These are phyloP conservation scores for Neolamprologus sp. DNA, from an alignment of 2,113 vertebrate genomes.

Conservation along the genomic window DNA sequence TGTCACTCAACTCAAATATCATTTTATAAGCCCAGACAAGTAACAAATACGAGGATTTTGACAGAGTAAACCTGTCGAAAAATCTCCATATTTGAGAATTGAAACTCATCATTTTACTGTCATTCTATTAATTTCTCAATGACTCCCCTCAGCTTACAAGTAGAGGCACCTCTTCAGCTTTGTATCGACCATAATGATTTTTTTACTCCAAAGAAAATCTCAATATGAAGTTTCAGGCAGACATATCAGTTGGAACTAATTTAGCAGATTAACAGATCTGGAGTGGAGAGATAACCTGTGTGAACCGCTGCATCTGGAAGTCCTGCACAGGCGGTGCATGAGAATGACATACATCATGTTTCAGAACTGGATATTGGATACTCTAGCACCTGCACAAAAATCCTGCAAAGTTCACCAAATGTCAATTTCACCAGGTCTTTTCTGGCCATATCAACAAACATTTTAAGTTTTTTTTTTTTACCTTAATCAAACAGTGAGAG, in stretches of 20 bases:
- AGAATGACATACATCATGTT: neutral
- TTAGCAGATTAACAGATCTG: neutral
- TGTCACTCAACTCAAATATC: neutral
- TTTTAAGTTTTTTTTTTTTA: rapidly evolving
- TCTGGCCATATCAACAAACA: neutral
- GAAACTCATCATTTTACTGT: neutral
- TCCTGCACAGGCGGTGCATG: neutral
- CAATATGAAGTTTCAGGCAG: neutral
- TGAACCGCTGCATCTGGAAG: neutral
- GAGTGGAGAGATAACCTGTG: neutral
- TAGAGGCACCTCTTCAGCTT: neutral
- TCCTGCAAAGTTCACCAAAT: neutral
- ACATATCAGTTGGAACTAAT: neutral
- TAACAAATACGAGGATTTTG: neutral
- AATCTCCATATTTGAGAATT: neutral
- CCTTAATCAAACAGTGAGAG: rapidly evolving
- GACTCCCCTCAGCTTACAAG: rapidly evolving
- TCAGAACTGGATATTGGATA: rapidly evolving
- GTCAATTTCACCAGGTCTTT: neutral
- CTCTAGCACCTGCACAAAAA: neutral
- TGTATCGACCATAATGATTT: rapidly evolving
- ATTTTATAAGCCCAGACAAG: neutral
- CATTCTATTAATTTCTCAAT: neutral
- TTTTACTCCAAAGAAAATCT: neutral
- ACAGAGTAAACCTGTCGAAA: rapidly evolving